phyloP scores from a whole-genome alignment of 1,140 invertebrate species.

The Lepidurus couesii region DNA sequence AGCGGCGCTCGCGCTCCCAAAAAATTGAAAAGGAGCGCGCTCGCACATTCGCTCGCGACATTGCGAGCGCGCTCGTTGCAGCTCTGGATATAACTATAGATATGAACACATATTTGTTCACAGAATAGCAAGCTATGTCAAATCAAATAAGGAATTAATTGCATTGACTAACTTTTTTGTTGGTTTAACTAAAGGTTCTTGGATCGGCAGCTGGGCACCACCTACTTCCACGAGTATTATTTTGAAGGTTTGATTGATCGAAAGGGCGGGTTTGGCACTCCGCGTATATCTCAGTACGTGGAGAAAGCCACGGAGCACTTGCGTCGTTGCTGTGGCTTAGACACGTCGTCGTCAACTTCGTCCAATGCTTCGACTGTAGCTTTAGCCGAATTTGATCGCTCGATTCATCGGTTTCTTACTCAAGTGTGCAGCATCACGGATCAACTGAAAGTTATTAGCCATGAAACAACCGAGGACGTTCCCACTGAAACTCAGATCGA shows the following conservation, averaged over 20 bases:
- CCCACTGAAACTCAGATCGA: too few species aligned
- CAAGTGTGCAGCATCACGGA: neutral
- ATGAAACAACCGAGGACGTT: neutral
- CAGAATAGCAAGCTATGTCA: neutral
- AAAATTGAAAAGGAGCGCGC: too few species aligned
- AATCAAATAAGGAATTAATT: neutral
- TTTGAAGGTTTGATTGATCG: slow-evolving; percentile 60
- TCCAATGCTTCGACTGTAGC: slow-evolving; percentile 36
- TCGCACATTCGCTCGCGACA: too few species aligned
- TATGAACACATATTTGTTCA: neutral
- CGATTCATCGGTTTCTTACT: neutral
- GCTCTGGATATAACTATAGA: neutral
- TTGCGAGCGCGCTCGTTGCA: too few species aligned
- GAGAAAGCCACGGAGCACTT: neutral
- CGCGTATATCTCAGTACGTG: slow-evolving; percentile 44
- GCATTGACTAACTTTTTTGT: neutral
- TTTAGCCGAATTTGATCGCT: slow-evolving; percentile 36
- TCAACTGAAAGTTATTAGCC: neutral
- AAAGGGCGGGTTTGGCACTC: slow-evolving; percentile 50
- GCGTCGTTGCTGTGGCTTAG: neutral
- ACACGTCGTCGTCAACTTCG: neutral
- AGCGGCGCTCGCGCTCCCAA: too few species aligned
- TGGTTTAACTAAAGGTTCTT: slow-evolving; percentile 51
- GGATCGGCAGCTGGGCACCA: slow-evolving; percentile 74
- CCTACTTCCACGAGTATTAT: slow-evolving; percentile 74